These are phyloP conservation scores for Antrozous pallidus DNA, from an alignment of 2,797 vertebrate genomes.

Conservation along the genomic window DNA sequence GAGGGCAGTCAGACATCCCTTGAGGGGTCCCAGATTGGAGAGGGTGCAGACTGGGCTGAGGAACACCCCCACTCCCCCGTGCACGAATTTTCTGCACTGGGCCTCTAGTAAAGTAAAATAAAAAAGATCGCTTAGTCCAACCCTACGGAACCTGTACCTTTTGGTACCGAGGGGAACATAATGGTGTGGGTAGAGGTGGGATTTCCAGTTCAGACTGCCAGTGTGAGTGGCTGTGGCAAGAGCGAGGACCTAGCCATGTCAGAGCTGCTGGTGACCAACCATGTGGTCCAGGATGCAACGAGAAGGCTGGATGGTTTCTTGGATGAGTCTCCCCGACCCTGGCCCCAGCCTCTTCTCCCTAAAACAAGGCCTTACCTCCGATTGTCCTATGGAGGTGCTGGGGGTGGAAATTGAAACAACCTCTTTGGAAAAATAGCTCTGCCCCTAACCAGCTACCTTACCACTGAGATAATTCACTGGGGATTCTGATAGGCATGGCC, in stretches of 20 bases:
- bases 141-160: not conserved
- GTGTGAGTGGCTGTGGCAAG: not conserved
- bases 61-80: too few species aligned
- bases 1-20: too few species aligned
- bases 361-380: not conserved
- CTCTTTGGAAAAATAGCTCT: not conserved
- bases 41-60: too few species aligned
- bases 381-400: not conserved
- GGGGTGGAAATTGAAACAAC: not conserved
- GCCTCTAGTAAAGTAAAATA: too few species aligned
- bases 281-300: not conserved
- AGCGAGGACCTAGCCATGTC: not conserved
- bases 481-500: not conserved
- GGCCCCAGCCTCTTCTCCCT: not conserved
- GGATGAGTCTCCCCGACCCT: not conserved
- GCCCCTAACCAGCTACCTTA: not conserved
- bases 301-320: not conserved
- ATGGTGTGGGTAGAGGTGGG: fast-evolving
- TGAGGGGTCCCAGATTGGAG: too few species aligned
- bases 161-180: too few species aligned
- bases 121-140: not conserved
- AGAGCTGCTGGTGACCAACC: not conserved
- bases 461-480: not conserved
- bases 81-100: too few species aligned
- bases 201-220: not conserved